phyloP scores from a whole-genome alignment of 1,140 invertebrate species.

The Drosophila repleta region DNA sequence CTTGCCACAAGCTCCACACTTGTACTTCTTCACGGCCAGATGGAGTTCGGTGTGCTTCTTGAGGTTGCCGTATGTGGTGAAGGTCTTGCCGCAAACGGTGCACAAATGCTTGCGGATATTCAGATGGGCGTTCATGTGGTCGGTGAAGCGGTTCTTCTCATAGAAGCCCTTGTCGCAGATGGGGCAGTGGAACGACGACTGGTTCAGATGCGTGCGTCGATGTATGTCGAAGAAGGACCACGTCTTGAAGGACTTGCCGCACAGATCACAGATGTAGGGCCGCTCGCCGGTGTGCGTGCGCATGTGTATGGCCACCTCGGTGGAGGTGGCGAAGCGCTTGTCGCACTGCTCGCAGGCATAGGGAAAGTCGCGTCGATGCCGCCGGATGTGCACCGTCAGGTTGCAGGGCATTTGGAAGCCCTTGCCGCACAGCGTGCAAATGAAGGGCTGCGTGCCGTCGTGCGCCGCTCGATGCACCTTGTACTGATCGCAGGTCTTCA shows the following conservation, averaged over 20 bases:
- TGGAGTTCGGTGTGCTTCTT: conserved; percentile 78
- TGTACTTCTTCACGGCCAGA: conserved; percentile 75
- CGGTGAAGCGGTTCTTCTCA: conserved; percentile 78
- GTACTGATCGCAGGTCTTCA: conserved; percentile 78
- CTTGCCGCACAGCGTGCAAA: conserved; percentile 75
- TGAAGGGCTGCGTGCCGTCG: conserved; percentile 73
- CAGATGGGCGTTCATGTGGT: conserved; percentile 78
- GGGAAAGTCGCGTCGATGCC: conserved; percentile 69
- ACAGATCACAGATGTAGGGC: conserved; percentile 74
- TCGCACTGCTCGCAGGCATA: conserved; percentile 76
- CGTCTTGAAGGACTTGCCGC: conserved; percentile 78
- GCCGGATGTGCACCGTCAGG: conserved; percentile 72
- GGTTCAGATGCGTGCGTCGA: conserved; percentile 75
- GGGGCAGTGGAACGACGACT: conserved; percentile 76
- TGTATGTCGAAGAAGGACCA: conserved; percentile 82
- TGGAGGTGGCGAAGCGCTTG: conserved; percentile 75
- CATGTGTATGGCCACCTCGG: conserved; percentile 73
- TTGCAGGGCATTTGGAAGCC: conserved; percentile 81
- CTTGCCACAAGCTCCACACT: conserved; percentile 66
- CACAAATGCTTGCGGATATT: conserved; percentile 79
- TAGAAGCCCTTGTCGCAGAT: conserved; percentile 79
- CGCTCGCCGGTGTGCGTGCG: conserved; percentile 70
- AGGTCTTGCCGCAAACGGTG: conserved; percentile 75
- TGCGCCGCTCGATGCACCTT: conserved; percentile 72
- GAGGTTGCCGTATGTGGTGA: conserved; percentile 76